These are phyloP conservation scores for Galeopterus variegatus DNA, from an alignment of 2,113 vertebrate genomes.

Conservation along the genomic window DNA sequence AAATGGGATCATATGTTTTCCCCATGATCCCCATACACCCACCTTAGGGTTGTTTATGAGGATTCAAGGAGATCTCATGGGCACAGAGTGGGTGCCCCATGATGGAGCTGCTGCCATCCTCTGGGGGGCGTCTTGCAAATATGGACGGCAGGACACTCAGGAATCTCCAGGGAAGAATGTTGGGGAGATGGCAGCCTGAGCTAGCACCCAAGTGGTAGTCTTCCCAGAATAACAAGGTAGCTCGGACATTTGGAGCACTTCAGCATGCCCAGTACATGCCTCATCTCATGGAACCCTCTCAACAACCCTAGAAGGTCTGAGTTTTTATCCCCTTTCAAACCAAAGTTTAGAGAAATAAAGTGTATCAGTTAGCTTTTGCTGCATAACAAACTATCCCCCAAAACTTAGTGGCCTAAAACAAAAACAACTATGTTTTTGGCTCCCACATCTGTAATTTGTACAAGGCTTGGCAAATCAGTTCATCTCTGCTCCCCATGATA, in stretches of 20 bases:
- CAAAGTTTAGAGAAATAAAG: neutral
- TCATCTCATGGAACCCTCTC: neutral
- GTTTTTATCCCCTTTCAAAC: neutral
- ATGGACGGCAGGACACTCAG: neutral
- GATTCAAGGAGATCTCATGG: neutral
- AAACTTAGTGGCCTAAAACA: neutral
- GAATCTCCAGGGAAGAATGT: neutral
- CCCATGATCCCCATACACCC: neutral
- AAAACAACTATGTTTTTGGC: neutral
- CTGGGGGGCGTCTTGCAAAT: neutral
- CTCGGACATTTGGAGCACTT: neutral
- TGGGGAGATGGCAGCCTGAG: neutral
- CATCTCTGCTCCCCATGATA: accelerated
- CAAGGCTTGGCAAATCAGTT: neutral
- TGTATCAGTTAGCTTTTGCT: neutral
- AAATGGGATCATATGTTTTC: neutral
- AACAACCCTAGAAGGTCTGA: neutral
- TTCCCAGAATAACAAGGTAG: neutral
- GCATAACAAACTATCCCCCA: neutral
- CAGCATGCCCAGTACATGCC: no score
- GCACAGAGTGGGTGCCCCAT: neutral
- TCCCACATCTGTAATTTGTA: neutral
- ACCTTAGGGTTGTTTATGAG: neutral
- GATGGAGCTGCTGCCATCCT: no score
- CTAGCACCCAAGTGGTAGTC: neutral